Percentiles rank a stretch among this genome's conserved stretches.
Conservation (phyloP, 1,140 invertebrate species). For the Hyles vespertilio region DNA sequence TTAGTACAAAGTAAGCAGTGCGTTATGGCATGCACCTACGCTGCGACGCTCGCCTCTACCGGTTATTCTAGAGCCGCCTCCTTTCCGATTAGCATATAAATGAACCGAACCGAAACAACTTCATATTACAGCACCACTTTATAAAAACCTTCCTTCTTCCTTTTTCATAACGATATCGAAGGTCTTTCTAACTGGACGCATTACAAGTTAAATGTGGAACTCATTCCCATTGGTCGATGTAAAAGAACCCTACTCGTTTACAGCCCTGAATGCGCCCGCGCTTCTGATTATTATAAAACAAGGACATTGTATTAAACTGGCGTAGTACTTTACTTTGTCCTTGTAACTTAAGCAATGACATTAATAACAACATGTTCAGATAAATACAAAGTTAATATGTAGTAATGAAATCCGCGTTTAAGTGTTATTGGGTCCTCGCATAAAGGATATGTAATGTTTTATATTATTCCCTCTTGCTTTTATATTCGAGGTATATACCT, state of each 20-base stretch:
- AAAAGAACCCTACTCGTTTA: conserved; percentile 13
- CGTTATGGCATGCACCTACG: conserved; percentile 27
- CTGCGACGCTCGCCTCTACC: conserved; percentile 29
- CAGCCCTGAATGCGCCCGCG: conserved; percentile 25
- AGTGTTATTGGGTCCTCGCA: conserved; percentile 39
- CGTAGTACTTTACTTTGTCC: conserved; percentile 31
- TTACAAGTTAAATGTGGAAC: conserved; percentile 41
- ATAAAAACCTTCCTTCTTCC: conserved; percentile 25
- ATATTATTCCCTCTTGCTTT: background rate
- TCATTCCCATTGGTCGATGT: conserved; percentile 32
- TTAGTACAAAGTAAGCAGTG: conserved; percentile 32
- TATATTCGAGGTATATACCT: background rate
- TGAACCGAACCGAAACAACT: conserved; percentile 66
- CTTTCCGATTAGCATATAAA: conserved; percentile 70
- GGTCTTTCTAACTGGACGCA: conserved; percentile 28
- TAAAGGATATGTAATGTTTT: conserved; percentile 27
- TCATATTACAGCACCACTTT: conserved; percentile 48
- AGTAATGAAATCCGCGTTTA: conserved; percentile 55
- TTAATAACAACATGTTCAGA: conserved; percentile 49
- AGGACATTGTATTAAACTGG: conserved; percentile 49
- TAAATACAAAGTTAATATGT: conserved; percentile 31
- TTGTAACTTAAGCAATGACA: conserved; percentile 55
- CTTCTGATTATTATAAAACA: conserved; percentile 51
- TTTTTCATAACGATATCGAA: conserved; percentile 12
- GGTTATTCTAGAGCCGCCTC: conserved; percentile 56